Base-by-base conservation (phyloP, 2,797 vertebrate genomes). In the Danio kyathit region DNA sequence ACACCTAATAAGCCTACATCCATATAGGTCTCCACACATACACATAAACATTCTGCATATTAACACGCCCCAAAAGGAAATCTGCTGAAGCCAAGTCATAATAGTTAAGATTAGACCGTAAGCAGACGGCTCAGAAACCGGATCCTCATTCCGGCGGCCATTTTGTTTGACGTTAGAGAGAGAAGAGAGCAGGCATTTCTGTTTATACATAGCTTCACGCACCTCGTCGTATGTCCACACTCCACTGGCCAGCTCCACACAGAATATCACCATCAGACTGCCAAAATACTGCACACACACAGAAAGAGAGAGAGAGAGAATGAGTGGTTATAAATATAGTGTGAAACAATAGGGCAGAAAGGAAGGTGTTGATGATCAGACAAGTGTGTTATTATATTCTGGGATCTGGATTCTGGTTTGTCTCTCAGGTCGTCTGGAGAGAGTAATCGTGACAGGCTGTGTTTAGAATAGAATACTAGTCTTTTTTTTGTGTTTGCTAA, bases 261-360 rank as follows among this genome's bases (percentile, higher is more conserved):
- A 99, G 95, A 99, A 97, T 89, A 99, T 97, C 85, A 99, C 94
- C 91, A 99, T 88, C 84, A 99, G 93, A 70, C 97, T 97, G 91
- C 96, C 95, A 87, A 99, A 98, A 90, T 99, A 99, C 97, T 99
- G 91, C 16, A 84, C 19, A 75, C 29, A 44, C 75, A 84, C 21
- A 74, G n/a, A 74, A 51, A 74, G 6, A 76, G 8, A 63, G 41
- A 16, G 44, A 19, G 63, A 17, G 38, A 57, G 5, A 46, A 11
- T 8, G 16, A 2, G 14, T 19, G n/a, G 46, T 76, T 65, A 81
- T 57, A 81, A 57, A 84, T 64, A 78, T 52, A 59, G 41, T 72
- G 11, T 72, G 7, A 73, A 56, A 80, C 60, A 80, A 73, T 65
- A 57, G 60, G 61, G 48, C 60, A 19, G 59, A 64, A 17, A 56